Base-by-base conservation (phyloP, 2,888 invertebrate genomes). In the Lasioglossum leucozonium region DNA sequence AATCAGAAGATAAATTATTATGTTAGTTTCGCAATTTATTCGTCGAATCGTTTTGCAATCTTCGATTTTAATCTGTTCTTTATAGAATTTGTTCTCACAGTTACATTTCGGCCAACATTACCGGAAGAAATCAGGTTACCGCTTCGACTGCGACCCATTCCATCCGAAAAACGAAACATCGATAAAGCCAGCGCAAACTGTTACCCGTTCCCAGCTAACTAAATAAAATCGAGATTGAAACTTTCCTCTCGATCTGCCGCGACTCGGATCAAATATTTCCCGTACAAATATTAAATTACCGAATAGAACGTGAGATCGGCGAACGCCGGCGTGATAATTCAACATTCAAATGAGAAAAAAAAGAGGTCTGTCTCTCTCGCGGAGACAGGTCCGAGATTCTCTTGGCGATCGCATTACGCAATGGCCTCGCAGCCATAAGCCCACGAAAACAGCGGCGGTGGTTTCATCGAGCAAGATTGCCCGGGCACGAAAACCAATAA, bases 401-500 rank as follows among this genome's bases (percentile, higher is more conserved):
- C 30, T n/a, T 5, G 51, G 74, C 42, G 18, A 47, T 34, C 34
- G 34, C 34, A 11, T 72, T 72, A 72, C 75, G 34, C 75, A 75
- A 83, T 26, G 22, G 8, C 42, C 65, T 26, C 22, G n/a, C n/a
- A 13, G 34, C 44, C 30, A 1, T 47, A 74, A 73, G 58, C 26
- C 58, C 34, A 34, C 72, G 75, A 79, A 84, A 81, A 80, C 42
- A 26, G 42, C 47, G 34, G 30, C 47, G 58, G 80, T 71, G 47
- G 47, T 51, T 69, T 77, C 84, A 65, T 78, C 79, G 78, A 30
- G 79, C 55, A 65, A 81, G 78, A 86, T 87, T 78, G 77, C 75
- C 77, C 81, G 51, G 77, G 86, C 89, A 88, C 87, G 91, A 92
- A 92, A 91, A 91, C 91, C 91, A 93, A 93, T 93, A 93, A 93